phyloP scores from a whole-genome alignment of 1,140 invertebrate genomes.

The Cepaea nemoralis region DNA sequence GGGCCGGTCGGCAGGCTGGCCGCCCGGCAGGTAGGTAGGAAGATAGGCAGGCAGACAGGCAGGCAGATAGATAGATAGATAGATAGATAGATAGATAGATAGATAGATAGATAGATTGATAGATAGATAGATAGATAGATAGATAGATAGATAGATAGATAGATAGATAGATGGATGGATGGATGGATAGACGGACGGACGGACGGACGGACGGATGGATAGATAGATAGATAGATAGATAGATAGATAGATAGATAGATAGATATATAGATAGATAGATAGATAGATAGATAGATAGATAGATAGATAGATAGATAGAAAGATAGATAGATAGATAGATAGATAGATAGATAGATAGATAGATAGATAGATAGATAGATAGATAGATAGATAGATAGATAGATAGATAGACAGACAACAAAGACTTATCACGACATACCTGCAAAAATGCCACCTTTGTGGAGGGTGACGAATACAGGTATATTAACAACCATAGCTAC shows the following conservation, averaged over 20 bases:
- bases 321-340: constrained; percentile 23
- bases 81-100: not conserved
- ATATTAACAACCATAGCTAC: no score
- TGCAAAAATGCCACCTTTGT: no score
- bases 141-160: not conserved
- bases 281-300: constrained; percentile 6
- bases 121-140: not conserved
- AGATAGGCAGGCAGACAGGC: not conserved
- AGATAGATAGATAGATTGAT: not conserved
- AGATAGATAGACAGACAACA: not conserved
- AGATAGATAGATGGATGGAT: not conserved
- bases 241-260: constrained; percentile 23
- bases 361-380: constrained; percentile 23
- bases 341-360: constrained; percentile 23
- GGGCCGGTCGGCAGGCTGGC: not conserved
- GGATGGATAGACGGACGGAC: no score
- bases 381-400: constrained; percentile 23
- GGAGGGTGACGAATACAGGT: no score
- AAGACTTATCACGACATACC: no score
- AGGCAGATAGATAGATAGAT: not conserved
- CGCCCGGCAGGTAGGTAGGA: not conserved
- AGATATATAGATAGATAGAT: constrained; percentile 9
- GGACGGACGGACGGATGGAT: not conserved
- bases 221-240: constrained; percentile 3
- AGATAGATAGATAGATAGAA: not conserved